Evolutionary conservation across 2,113 vertebrate genomes (phyloP), one percentile per base, ranked within the genome.

Genomic region (Morone chrysops): DNA sequence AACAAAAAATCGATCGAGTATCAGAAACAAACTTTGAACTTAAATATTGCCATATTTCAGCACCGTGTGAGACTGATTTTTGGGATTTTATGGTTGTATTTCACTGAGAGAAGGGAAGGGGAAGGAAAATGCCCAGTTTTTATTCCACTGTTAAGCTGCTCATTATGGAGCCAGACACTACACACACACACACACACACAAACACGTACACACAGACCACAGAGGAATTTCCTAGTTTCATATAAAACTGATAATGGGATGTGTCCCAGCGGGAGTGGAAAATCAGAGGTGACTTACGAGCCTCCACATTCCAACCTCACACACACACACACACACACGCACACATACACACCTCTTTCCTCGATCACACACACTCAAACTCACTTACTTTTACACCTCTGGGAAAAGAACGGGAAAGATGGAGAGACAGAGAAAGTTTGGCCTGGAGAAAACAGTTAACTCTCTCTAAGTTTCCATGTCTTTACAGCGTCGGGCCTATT

Each of bases 211-310:
- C 61, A 85, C 71, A 59, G 69, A 90, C 91, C 87, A 70, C 90
- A 87, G 85, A 93, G 91, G 95, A 95, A 94, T 94, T 94, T 95
- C 89, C 91, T 91, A 82, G 69, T 92, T 94, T 94, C 92, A 88
- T 94, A 95, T 95, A 95, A 95, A 95, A 93, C 90, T 94, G 94
- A 95, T 95, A 96, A 96, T 94, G 94, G 94, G 94, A 94, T 90
- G 92, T 92, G 90, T 90, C 95, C 71, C 95, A 94, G 94, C 94
- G 80, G 95, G 95, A 95, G 92, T 90, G 95, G 95, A 96, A 95
- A 95, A 93, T 94, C 93, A 80, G 90, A 92, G 93, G 94, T 93
- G 91, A 93, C 90, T 96, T 95, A 94, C 83, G 91, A 95, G 93
- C 89, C 84, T 93, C 90, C 50, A 85, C 88, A 90, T 91, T 89